Evolutionary conservation across 1,140 invertebrate species (phyloP).

Genomic region (Drosophila simulans): DNA sequence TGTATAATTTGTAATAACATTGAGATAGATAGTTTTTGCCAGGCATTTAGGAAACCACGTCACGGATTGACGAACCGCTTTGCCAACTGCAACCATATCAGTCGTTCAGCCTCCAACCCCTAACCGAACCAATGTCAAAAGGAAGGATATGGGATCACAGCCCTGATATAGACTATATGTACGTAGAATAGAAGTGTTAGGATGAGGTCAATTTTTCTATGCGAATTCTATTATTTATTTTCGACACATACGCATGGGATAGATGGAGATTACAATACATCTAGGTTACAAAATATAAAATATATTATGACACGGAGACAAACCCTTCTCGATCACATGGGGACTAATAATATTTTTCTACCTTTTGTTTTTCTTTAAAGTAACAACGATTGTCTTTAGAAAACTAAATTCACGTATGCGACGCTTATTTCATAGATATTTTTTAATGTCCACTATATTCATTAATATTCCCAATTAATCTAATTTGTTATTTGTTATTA

Average conservation of each 20-base stretch:
- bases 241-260: conserved; percentile 18
- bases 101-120: too few species aligned
- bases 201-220: conserved; percentile 40
- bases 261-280: conserved; percentile 56
- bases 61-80: too few species aligned
- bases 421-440: conserved; percentile 60
- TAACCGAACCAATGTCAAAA: too few species aligned
- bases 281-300: conserved; percentile 58
- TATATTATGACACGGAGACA: conserved; percentile 37
- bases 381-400: conserved; percentile 82
- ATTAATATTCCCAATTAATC: conserved; percentile 14
- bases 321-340: conserved; percentile 9
- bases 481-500: conserved; percentile 19
- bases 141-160: too few species aligned
- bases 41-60: too few species aligned
- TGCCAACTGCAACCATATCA: too few species aligned
- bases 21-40: too few species aligned
- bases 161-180: conserved; percentile 18
- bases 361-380: conserved; percentile 37
- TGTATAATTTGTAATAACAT: too few species aligned
- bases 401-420: conserved; percentile 77
- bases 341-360: neutral
- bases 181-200: conserved; percentile 57
- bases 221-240: conserved; percentile 20
- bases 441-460: conserved; percentile 22